Evolutionary conservation across 1,140 invertebrate species (phyloP).

Genomic region (Scaptomyza hsui): DNA sequence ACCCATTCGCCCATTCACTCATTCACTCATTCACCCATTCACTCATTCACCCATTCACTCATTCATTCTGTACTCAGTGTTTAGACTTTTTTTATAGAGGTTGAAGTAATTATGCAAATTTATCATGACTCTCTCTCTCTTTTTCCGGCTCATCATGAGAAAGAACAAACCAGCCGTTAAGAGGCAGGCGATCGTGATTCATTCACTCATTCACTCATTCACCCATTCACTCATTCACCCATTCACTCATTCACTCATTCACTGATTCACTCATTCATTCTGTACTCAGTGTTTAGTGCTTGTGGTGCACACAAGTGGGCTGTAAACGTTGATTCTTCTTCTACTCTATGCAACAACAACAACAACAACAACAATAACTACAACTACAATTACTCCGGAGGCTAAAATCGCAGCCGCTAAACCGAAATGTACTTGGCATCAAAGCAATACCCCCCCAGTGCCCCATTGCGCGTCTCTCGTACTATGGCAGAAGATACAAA

Average conservation of each 20-base stretch:
- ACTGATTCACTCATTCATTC: no score
- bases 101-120: no score
- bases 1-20: no score
- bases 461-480: slow-evolving; percentile 46
- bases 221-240: neutral
- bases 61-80: no score
- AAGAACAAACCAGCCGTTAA: neutral
- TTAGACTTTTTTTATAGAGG: no score
- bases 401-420: slow-evolving; percentile 43
- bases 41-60: no score
- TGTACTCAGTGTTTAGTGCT: neutral
- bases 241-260: no score
- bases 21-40: no score
- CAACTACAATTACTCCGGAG: neutral
- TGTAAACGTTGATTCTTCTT: neutral
- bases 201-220: no score
- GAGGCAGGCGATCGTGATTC: no score
- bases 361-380: neutral
- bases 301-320: slow-evolving; percentile 6
- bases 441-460: slow-evolving; percentile 67
- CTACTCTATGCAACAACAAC: neutral
- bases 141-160: neutral
- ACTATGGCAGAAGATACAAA: slow-evolving; percentile 31
- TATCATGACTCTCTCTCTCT: no score
- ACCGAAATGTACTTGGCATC: slow-evolving; percentile 33